These are phyloP conservation scores for Thymallus thymallus DNA, from an alignment of 2,113 vertebrate species.

Conservation along the genomic window DNA sequence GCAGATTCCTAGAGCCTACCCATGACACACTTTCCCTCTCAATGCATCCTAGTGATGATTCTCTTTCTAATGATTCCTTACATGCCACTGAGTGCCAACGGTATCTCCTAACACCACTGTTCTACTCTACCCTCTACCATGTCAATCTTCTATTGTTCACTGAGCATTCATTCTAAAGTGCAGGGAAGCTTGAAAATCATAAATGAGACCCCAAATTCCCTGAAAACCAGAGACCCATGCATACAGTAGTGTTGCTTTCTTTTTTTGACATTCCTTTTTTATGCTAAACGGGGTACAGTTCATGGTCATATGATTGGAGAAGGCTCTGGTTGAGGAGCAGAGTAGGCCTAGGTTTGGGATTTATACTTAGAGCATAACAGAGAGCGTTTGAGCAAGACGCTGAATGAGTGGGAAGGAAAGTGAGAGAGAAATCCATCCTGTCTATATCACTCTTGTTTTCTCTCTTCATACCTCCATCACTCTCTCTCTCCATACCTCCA, in stretches of 20 bases:
- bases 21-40: not conserved
- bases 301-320: no score
- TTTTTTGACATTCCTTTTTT: not conserved
- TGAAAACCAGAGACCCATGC: not conserved
- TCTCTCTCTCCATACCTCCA: not conserved
- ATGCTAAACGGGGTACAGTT: no score
- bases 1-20: not conserved
- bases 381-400: no score
- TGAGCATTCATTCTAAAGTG: constrained; percentile 17
- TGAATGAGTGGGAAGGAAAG: no score
- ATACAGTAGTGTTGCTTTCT: not conserved
- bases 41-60: constrained; percentile 9
- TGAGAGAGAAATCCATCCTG: no score
- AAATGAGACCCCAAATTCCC: not conserved
- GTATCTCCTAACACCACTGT: not conserved
- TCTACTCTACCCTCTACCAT: not conserved
- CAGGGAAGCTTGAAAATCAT: constrained; percentile 20
- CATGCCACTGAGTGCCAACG: not conserved
- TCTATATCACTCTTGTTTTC: no score
- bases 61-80: constrained; percentile 3
- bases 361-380: no score
- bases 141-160: not conserved
- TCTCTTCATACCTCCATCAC: not conserved
- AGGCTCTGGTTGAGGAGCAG: no score
- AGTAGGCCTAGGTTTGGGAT: no score